Base-by-base conservation (phyloP, 2,113 vertebrate genomes). In the Rynchops niger region DNA sequence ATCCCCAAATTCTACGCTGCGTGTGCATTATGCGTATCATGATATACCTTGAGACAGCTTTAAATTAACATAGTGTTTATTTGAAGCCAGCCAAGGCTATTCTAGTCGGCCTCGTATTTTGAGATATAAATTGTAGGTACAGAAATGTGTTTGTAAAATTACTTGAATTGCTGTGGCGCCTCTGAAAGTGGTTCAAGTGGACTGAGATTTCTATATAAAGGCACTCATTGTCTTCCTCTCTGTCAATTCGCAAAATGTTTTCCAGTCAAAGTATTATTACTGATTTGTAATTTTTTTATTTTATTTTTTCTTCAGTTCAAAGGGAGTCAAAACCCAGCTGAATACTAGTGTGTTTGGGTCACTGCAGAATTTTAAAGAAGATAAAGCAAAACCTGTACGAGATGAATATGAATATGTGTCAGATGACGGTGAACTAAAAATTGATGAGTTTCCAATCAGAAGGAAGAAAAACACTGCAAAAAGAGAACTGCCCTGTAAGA, bases 381-480 rank as follows among this genome's bases (percentile, higher is more conserved):
- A 99, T 97, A 99, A 99, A 98, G 95, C 97, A 92, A 99, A 99
- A 97, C 99, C 99, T 3, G 98, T 99, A 79, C 98, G 99, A 86
- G 99, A 99, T 40, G 99, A 99, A 95, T 99, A 99, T 6, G 99
- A 99, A 86, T 99, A 99, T 4, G 99, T 99, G 53, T 99, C 99
- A 2, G 99, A 99, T 25, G 99, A 99, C 5, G 99, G 99, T 17
- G 99, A 99, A 97, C 98, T 99, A 78, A 99, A 99, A 98, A 99
- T 99, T 6, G 99, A 99, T 12, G 99, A 99, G 95, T 99, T 99
- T 97, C 99, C 99, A 93, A 99, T 99, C 97, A 98, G 99, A 95
- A 99, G 99, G 97, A 99, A 99, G 99, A 99, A 99, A 97, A 99
- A 98, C 53, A 96, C 98, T 4, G 97, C 98, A 7, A 99, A 99